Percentiles rank a stretch among this genome's conserved stretches.
phyloP scores from a whole-genome alignment of 2,888 invertebrate genomes.

The Drosophila nr. medialis region DNA sequence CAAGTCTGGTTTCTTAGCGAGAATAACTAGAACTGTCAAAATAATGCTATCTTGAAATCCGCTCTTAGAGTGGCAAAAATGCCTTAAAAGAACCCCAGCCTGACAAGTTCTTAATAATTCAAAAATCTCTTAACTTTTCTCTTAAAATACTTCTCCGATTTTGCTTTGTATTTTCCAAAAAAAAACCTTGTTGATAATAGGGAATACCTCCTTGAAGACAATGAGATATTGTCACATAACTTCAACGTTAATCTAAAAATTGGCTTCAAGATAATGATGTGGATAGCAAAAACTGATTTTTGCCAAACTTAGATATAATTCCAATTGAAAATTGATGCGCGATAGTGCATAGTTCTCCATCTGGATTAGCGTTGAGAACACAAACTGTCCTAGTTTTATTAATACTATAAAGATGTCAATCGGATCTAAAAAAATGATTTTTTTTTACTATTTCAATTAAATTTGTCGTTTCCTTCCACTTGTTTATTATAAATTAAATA shows the following conservation, averaged over 20 bases:
- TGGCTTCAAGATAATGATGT: neutral
- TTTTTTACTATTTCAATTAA: neutral
- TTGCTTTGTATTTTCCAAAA: neutral
- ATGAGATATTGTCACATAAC: neutral
- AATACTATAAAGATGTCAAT: neutral
- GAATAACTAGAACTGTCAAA: neutral
- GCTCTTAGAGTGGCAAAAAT: neutral
- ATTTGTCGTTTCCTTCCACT: neutral
- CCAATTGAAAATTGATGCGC: neutral
- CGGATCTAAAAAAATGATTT: neutral
- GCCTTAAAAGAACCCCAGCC: neutral
- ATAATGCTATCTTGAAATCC: neutral
- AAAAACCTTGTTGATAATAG: neutral
- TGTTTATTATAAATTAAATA: neutral
- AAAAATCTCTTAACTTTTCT: neutral
- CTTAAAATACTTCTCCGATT: neutral
- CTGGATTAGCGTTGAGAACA: neutral
- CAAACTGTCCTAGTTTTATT: neutral
- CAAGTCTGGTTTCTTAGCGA: neutral
- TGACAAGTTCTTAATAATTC: neutral
- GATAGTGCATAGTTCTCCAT: neutral
- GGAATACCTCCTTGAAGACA: neutral
- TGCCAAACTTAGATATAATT: neutral
- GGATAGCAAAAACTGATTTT: neutral
- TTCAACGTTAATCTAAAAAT: neutral